Conservation (phyloP, 2,888 invertebrate species). For the Lepidochrysops patricia region DNA sequence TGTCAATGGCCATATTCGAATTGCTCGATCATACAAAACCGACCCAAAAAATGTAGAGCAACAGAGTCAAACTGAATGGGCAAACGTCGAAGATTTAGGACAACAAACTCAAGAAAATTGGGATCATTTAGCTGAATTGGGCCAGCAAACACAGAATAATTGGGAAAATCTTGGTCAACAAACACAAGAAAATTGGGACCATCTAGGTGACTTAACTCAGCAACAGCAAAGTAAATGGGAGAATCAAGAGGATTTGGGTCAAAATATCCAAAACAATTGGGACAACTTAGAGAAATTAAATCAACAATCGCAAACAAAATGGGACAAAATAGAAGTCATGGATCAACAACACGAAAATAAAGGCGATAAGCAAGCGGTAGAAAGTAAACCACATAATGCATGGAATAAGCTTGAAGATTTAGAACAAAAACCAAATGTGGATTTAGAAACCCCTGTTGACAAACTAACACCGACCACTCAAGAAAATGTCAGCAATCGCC, state of each 20-base stretch:
- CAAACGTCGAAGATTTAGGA: constrained; percentile 27
- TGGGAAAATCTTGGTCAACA: constrained; percentile 24
- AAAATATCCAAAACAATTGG: constrained; percentile 29
- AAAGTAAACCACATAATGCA: constrained; percentile 32
- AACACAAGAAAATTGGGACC: constrained; percentile 24
- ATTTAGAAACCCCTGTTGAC: constrained; percentile 24
- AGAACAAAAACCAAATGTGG: constrained; percentile 30
- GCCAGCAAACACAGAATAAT: constrained; percentile 25
- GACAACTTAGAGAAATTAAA: constrained; percentile 31
- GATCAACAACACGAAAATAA: constrained; percentile 36
- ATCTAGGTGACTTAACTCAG: constrained; percentile 33
- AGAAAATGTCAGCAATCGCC: constrained; percentile 16
- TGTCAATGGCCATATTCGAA: constrained; percentile 41
- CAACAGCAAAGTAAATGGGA: constrained; percentile 26
- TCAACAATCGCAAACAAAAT: constrained; percentile 33
- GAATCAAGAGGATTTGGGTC: constrained; percentile 27
- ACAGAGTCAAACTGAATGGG: constrained; percentile 27
- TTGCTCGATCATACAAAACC: constrained; percentile 41
- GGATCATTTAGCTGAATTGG: constrained; percentile 26
- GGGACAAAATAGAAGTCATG: constrained; percentile 32
- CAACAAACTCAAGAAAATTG: constrained; percentile 29
- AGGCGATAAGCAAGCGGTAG: constrained; percentile 28
- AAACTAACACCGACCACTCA: constrained; percentile 30
- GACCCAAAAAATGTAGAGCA: constrained; percentile 32
- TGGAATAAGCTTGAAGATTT: constrained; percentile 26